Evolutionary conservation across 1,140 invertebrate genomes (phyloP).

Genomic region (Chironomus striatipennis): DNA sequence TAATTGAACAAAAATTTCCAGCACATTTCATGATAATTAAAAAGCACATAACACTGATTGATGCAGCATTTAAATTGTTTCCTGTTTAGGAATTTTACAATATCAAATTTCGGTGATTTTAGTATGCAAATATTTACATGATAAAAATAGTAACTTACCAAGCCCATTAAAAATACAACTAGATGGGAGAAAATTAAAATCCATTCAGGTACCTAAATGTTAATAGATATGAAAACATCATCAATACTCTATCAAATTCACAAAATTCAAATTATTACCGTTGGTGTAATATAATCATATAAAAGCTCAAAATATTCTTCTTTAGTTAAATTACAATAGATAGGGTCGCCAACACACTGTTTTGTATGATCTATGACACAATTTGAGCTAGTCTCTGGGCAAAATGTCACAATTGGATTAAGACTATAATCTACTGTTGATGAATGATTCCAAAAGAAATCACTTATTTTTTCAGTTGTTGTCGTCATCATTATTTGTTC

Average conservation of each 20-base stretch:
- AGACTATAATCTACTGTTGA: not conserved
- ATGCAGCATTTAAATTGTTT: no score
- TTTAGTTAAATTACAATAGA: slow-evolving; percentile 25
- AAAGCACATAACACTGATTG: no score
- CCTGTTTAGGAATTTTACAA: no score
- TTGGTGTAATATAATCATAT: slow-evolving; percentile 26
- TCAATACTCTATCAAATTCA: not conserved
- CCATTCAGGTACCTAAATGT: slow-evolving; percentile 24
- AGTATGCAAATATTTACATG: not conserved
- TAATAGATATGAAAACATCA: not conserved
- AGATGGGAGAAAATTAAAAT: slow-evolving; percentile 25
- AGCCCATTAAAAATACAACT: slow-evolving; percentile 25
- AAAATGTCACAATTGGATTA: slow-evolving; percentile 3
- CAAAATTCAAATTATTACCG: not conserved
- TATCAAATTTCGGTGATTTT: no score
- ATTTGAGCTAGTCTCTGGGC: not conserved
- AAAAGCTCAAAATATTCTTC: slow-evolving; percentile 24
- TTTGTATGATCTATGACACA: slow-evolving; percentile 20
- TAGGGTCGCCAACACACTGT: slow-evolving; percentile 24
- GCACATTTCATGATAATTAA: no score
- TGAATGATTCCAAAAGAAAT: not conserved
- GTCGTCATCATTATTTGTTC: not conserved
- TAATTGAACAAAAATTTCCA: no score
- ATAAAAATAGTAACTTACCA: slow-evolving; percentile 26
- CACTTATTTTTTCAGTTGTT: not conserved